Base-by-base conservation (phyloP, 23 tunicate species). In the Ascidia mentula region DNA sequence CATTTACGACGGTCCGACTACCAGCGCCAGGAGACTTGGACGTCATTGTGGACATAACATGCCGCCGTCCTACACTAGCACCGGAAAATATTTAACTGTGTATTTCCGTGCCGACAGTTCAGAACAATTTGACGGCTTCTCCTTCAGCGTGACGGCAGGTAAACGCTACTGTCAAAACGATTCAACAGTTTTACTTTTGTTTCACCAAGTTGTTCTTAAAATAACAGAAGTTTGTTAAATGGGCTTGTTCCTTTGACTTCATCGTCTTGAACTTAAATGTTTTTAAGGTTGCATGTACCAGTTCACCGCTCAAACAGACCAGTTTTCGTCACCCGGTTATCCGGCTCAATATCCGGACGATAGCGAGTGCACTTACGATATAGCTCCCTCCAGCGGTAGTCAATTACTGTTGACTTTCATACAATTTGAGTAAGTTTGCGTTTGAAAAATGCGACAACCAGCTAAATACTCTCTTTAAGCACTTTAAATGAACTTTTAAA, bases 1-100 rank as follows among this genome's bases (percentile, higher is more conserved):
- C n/a, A 45, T 93, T 0, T 84, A 60, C 73, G 87, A 93, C 77
- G 98, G 98, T 0, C 98, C 92, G 31, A 32, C 80, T 0, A 77
- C 75, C 18, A 2, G 30, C 12, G 75, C 82, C n/a, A 32, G 13
- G 4, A 53, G 76, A 0, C 33, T 79, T 17, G 65, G 34, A 6
- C 78, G 69, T 33, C 46, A 69, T 32, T 93, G 98, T 59, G 98
- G 98, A 3, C 35, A 46, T 17, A 46, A 69, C 34, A 33, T 69
- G 35, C 89, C 89, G 0, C 73, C 82, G 6, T 38, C 80, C 4
- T 34, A 73, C 32, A 34, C 79, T 17, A 77, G 83, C 7, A 84
- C 74, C 35, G 84, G 98, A 18, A 80, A 72, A 28, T 72, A 37
- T 36, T 79, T 87, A 32, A 93, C 98, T 31, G 0, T 93, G 18